phyloP scores from a whole-genome alignment of 2,888 invertebrate species.

The Hirtodrosophila confusa region DNA sequence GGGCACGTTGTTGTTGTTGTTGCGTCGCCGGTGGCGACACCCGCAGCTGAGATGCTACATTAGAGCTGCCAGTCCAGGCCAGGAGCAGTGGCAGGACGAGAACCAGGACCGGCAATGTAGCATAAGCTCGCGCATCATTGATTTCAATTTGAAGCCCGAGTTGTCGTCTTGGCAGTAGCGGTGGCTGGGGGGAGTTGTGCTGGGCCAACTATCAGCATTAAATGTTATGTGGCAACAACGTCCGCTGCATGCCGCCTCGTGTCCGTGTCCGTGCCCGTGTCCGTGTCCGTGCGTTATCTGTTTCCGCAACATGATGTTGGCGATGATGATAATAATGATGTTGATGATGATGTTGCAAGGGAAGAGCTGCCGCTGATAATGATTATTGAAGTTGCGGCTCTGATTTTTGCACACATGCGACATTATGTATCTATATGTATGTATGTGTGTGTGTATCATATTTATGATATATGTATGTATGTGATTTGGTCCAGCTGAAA shows the following conservation, averaged over 20 bases:
- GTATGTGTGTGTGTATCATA: slow-evolving; percentile 40
- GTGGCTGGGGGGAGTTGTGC: slow-evolving; percentile 8
- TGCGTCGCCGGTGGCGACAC: slow-evolving; percentile 57
- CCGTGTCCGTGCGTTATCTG: slow-evolving; percentile 82
- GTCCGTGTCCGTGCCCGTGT: slow-evolving; percentile 63
- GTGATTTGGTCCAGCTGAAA: slow-evolving; percentile 70
- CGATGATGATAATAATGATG: slow-evolving; percentile 46
- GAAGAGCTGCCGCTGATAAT: slow-evolving; percentile 66
- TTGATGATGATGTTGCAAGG: slow-evolving; percentile 45
- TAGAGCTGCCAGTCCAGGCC: slow-evolving; percentile 43
- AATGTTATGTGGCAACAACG: slow-evolving; percentile 74
- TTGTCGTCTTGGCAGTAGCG: slow-evolving; percentile 37
- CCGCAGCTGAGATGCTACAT: slow-evolving; percentile 56
- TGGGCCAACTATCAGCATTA: slow-evolving; percentile 73
- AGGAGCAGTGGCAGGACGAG: background rate
- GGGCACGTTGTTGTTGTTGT: slow-evolving; percentile 6
- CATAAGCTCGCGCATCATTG: slow-evolving; percentile 82
- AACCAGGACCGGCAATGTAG: slow-evolving; percentile 57
- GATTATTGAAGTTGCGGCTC: slow-evolving; percentile 75
- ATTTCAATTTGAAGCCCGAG: slow-evolving; percentile 76
- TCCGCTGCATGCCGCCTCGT: slow-evolving; percentile 58
- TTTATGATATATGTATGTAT: slow-evolving; percentile 48
- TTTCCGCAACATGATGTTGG: slow-evolving; percentile 81
- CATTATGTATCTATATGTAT: slow-evolving; percentile 30
- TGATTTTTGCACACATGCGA: slow-evolving; percentile 52